These are phyloP conservation scores for Leptinotarsa rubiginosa DNA, from an alignment of 2,888 invertebrate species.

Conservation along the genomic window DNA sequence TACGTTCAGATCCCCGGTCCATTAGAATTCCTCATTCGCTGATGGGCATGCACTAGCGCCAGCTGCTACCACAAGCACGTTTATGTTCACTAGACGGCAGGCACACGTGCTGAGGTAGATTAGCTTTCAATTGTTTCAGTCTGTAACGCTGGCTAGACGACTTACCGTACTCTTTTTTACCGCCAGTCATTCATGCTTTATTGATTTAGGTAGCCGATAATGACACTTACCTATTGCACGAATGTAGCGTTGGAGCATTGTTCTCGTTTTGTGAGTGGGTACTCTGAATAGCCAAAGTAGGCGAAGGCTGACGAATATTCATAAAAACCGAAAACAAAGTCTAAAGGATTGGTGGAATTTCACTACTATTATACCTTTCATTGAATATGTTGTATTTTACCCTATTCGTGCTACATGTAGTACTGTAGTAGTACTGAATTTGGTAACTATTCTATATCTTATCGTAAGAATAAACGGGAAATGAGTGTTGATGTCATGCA, in stretches of 20 bases:
- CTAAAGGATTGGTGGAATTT: not conserved
- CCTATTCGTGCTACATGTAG: too few species aligned
- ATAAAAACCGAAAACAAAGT: not conserved
- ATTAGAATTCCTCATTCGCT: constrained; percentile 3
- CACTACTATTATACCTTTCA: not conserved
- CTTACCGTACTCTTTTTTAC: constrained; percentile 45
- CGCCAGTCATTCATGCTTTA: constrained; percentile 27
- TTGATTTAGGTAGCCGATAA: constrained; percentile 38
- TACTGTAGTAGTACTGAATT: too few species aligned
- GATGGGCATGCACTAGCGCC: constrained; percentile 30
- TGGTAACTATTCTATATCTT: too few species aligned
- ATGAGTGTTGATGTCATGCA: too few species aligned
- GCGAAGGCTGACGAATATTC: not conserved
- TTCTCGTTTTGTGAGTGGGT: not conserved
- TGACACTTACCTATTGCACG: constrained; percentile 39
- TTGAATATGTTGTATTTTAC: too few species aligned
- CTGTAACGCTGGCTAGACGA: constrained; percentile 50
- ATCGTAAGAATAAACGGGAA: too few species aligned
- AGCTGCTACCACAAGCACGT: constrained; percentile 35
- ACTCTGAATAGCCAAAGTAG: not conserved
- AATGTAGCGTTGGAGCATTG: constrained; percentile 13
- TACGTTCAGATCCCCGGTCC: constrained; percentile 5
- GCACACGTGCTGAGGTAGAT: constrained; percentile 50
- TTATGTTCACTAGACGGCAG: constrained; percentile 9
- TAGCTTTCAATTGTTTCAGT: constrained; percentile 48